Evolutionary conservation across 2,888 invertebrate genomes (phyloP).

Genomic region (Tridacna crocea): DNA sequence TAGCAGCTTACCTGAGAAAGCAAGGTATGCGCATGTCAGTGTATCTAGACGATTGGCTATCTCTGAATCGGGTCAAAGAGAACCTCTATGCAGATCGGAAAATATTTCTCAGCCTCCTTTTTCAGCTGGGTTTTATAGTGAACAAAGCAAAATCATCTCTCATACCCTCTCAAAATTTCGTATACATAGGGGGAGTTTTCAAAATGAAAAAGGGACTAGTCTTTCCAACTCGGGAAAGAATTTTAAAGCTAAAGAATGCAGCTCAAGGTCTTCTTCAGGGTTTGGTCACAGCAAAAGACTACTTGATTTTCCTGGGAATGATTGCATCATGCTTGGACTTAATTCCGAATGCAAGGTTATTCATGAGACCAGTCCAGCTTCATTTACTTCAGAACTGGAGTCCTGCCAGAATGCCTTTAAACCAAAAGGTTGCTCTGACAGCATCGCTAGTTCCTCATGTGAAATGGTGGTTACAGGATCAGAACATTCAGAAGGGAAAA

Average conservation of each 20-base stretch:
- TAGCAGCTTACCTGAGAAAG: constrained; percentile 28
- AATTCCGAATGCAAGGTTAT: constrained; percentile 22
- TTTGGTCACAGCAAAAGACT: constrained; percentile 23
- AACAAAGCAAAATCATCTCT: constrained; percentile 21
- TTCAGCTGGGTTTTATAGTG: constrained; percentile 50
- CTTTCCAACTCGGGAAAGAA: constrained; percentile 37
- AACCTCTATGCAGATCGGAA: constrained; percentile 34
- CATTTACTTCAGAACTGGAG: constrained; percentile 24
- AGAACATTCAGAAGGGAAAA: constrained; percentile 40
- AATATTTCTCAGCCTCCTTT: constrained; percentile 41
- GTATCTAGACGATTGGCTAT: constrained; percentile 51
- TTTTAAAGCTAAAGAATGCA: constrained; percentile 17
- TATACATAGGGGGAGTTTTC: too few relatives aligned
- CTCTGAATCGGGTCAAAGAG: constrained; percentile 30
- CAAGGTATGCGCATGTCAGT: constrained; percentile 28
- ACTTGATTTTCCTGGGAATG: constrained; percentile 36
- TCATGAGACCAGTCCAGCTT: too few relatives aligned
- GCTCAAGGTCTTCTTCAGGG: constrained; percentile 15
- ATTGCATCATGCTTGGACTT: too few relatives aligned
- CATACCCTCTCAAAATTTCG: neutral
- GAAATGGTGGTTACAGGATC: constrained; percentile 43
- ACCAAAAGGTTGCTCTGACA: constrained; percentile 11
- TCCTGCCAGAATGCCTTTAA: constrained; percentile 10
- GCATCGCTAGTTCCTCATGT: constrained; percentile 9
- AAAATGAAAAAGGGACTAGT: constrained; percentile 32